Percentiles rank a stretch among this genome's conserved stretches.
Conservation (phyloP, 2,888 invertebrate genomes). For the Ophraella communa region DNA sequence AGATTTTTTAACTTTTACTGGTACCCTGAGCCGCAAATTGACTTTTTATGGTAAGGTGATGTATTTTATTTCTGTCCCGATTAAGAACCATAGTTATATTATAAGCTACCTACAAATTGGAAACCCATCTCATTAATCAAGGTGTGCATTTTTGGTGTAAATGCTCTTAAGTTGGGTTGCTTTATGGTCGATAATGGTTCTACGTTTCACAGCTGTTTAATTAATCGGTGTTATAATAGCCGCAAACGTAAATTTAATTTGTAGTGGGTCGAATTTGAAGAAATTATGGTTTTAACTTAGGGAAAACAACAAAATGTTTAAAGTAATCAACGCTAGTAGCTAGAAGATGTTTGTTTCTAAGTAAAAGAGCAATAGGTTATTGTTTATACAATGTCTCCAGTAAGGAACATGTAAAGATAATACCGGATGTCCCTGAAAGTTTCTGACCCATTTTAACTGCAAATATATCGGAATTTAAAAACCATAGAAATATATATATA, state of each 20-base stretch:
- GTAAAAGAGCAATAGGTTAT: too few relatives aligned
- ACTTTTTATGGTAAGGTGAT: conserved; percentile 44
- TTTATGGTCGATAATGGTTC: conserved; percentile 22
- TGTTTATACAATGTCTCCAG: too few relatives aligned
- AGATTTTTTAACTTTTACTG: conserved; percentile 39
- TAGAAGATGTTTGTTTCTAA: too few relatives aligned
- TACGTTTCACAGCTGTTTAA: conserved; percentile 4
- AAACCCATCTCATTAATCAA: conserved; percentile 35
- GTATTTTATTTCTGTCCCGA: conserved; percentile 33
- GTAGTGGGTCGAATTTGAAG: too few relatives aligned
- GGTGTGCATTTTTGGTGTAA: conserved; percentile 20
- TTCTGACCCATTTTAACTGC: too few relatives aligned
- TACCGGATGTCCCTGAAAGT: too few relatives aligned
- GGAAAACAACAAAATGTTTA: too few relatives aligned
- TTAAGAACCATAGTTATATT: conserved; percentile 39
- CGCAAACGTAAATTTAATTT: not conserved
- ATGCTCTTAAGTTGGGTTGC: conserved; percentile 9
- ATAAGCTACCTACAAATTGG: conserved; percentile 42
- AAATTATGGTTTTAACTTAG: too few relatives aligned
- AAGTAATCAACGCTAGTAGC: too few relatives aligned
- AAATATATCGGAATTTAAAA: too few relatives aligned
- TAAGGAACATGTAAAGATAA: too few relatives aligned
- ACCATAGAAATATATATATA: too few relatives aligned
- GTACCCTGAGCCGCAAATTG: conserved; percentile 43
- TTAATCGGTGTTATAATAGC: not conserved